Base-by-base conservation (phyloP, 1,140 invertebrate genomes). In the Neuroterus valhalla region DNA sequence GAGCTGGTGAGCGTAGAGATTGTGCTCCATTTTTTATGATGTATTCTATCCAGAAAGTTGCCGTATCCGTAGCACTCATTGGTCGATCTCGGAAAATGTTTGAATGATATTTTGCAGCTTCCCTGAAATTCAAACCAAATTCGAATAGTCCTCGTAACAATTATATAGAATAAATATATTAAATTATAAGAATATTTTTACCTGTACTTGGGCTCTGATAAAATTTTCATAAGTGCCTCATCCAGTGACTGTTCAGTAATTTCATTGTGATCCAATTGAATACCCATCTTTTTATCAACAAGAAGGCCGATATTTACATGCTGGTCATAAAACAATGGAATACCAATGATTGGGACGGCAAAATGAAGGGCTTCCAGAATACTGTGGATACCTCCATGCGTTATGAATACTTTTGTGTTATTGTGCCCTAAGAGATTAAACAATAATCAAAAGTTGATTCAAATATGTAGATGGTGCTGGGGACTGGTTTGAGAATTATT, bases 11-110 rank as follows among this genome's bases (percentile, higher is more conserved):
- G 45, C 86, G 84, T 0, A 92, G 80, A 74, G 89, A 87, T 31
- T 84, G 78, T 0, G 90, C 90, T 17, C 91, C 91, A 14, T 90
- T 86, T 8, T 89, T 85, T 10, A 89, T 78, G 23, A 92, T 82
- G 72, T 90, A 89, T 70, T 90, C 86, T 2, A 84, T 82, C 86
- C 87, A 88, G 66, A 77, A 90, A 2, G 83, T 73, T 0, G 86
- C 87, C 0, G 79, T 84, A 8, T 89, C 83, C 62, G 83, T 17
- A 12, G 86, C 55, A 71, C 84, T 46, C 72, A 84, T 70, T 26
- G 84, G 83, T 68, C 81, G 78, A 71, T 90, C 88, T 17, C 72
- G 68, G 46, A 75, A 71, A 38, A 71, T 15, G 66, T 66, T 62
- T 26, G 70, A 71, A 46, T 46, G 23, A 45, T 68, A 68, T n/a